A percentile compares a stretch with the other conserved stretches of the same genome.
phyloP scores from a whole-genome alignment of 2,797 vertebrate genomes.

The Coregonus suidteri region DNA sequence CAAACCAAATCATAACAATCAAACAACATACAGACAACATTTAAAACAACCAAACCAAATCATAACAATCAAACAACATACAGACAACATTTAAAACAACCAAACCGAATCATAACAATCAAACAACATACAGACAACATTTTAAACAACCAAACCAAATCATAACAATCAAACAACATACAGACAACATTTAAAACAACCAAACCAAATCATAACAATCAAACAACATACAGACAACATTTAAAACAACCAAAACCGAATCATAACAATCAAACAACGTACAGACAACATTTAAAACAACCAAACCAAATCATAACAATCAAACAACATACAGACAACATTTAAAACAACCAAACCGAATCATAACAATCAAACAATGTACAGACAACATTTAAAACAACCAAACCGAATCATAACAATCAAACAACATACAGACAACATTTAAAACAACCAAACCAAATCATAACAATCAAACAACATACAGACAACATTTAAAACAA shows the following conservation, averaged over 20 bases:
- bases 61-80: conserved; percentile 32
- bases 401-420: conserved; percentile 22
- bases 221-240: conserved; percentile 27
- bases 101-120: conserved; percentile 17
- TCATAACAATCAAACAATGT: conserved; percentile 29
- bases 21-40: conserved; percentile 27
- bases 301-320: conserved; percentile 19
- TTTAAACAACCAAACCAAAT: conserved; percentile 24
- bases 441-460: no score
- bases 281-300: conserved; percentile 32
- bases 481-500: no score
- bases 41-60: conserved; percentile 24
- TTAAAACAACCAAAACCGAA: conserved; percentile 24
- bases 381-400: conserved; percentile 36
- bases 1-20: conserved; percentile 14
- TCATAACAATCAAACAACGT: conserved; percentile 30
- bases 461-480: no score
- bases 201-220: conserved; percentile 18
- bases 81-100: conserved; percentile 31
- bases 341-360: conserved; percentile 25
- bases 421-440: background rate
- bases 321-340: conserved; percentile 27
- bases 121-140: conserved; percentile 27
- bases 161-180: conserved; percentile 32
- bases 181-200: conserved; percentile 31